Evolutionary conservation across 2,113 vertebrate genomes (phyloP), one percentile per base, ranked within the genome.

Genomic region (Uria lomvia): DNA sequence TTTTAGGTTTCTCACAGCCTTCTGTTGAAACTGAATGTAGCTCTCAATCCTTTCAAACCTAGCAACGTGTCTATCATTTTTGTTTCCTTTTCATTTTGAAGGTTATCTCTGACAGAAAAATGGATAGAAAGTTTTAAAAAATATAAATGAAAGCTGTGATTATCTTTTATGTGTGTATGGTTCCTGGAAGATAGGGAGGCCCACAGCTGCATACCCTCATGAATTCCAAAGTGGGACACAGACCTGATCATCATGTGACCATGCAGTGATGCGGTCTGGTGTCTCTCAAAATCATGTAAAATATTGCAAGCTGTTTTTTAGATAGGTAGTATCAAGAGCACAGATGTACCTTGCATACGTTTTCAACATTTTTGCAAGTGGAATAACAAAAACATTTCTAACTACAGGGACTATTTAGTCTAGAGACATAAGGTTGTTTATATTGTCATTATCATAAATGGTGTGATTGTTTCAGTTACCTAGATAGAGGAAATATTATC

Each of bases 41-140:
- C 52, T 68, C 74, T 88, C 73, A 77, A 2, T 81, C 45, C 49
- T 88, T 92, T 94, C 63, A 93, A 83, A 73, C 63, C 21, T 56
- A 72, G 40, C 29, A 67, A 75, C 79, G 81, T 89, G 43, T 73
- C 91, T 92, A 70, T 93, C 90, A 47, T 62, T 88, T 92, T 83
- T 71, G 53, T 90, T 97, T 96, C 67, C 40, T 90, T 93, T 92
- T 86, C 76, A 34, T 85, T 97, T 94, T 92, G 92, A 94, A 96
- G 90, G 90, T 94, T 94, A 88, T 78, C 42, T 88, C 85, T 93
- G 89, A 81, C 88, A 93, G 75, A 60, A 94, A 93, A 95, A 90
- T 87, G 23, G 71, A 81, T 86, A 79, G 78, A 74, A 91, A 87
- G n/a, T 90, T 91, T 50, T 4, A 7, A 73, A 55, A 96, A 89